phyloP scores from a whole-genome alignment of 2,888 invertebrate species.

The Pseudeuparius sepicola region DNA sequence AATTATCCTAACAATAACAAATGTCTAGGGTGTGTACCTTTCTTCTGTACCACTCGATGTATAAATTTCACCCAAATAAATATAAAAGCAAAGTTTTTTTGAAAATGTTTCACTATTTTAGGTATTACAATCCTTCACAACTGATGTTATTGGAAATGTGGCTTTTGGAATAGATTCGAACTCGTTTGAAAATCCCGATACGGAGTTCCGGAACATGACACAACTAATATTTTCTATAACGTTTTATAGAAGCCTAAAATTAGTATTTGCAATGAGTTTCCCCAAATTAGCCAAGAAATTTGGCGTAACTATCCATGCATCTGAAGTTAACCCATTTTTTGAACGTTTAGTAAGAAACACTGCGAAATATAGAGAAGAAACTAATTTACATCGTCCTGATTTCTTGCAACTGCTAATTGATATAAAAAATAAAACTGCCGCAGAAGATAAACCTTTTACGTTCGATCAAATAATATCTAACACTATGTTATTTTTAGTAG shows the following conservation, averaged over 20 bases:
- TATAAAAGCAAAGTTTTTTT: no score
- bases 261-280: slow-evolving; percentile 4
- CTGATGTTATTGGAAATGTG: slow-evolving; percentile 49
- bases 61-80: no score
- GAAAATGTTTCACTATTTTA: no score
- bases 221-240: slow-evolving; percentile 13
- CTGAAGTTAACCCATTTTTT: not conserved
- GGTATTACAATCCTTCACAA: slow-evolving; percentile 44
- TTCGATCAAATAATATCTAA: slow-evolving; percentile 22
- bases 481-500: slow-evolving; percentile 15
- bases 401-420: slow-evolving; percentile 24
- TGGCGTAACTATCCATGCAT: not conserved
- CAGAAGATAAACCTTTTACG: slow-evolving; percentile 18
- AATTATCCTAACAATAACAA: no score
- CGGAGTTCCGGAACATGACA: slow-evolving; percentile 34
- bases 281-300: slow-evolving; percentile 8
- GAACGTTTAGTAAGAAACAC: slow-evolving; percentile 14
- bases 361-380: slow-evolving; percentile 20
- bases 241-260: not conserved
- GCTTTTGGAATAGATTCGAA: slow-evolving; percentile 52
- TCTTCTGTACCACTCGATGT: no score
- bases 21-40: no score
- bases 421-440: slow-evolving; percentile 18
- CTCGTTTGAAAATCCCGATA: slow-evolving; percentile 39
- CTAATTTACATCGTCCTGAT: slow-evolving; percentile 20